Evolutionary conservation across 1,140 invertebrate genomes (phyloP).

Genomic region (Microplitis mediator): DNA sequence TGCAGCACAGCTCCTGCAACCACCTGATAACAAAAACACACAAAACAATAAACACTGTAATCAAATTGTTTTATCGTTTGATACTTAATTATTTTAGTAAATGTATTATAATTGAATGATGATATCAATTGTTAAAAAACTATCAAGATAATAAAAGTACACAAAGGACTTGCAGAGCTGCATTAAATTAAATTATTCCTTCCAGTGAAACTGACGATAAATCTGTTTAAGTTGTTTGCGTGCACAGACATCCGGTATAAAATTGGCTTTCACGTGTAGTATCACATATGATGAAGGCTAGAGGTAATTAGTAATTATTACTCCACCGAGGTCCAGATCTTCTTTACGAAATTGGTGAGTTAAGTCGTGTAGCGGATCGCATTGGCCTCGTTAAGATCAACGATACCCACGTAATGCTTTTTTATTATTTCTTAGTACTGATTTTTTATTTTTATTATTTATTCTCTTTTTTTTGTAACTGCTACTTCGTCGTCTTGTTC

Average conservation of each 20-base stretch:
- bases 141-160: too few relatives aligned
- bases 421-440: neutral
- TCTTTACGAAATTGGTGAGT: conserved; percentile 25
- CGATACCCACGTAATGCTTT: neutral
- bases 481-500: neutral
- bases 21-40: conserved; percentile 36
- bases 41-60: conserved; percentile 10
- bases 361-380: neutral
- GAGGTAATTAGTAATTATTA: conserved; percentile 27
- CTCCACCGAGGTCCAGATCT: conserved; percentile 28
- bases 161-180: neutral
- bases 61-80: neutral
- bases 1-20: conserved; percentile 39
- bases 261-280: conserved; percentile 7
- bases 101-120: neutral
- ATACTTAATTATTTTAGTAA: neutral
- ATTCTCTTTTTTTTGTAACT: neutral
- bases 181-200: neutral
- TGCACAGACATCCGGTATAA: conserved; percentile 22
- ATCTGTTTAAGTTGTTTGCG: neutral
- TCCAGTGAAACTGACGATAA: neutral
- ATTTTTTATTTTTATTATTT: too few relatives aligned
- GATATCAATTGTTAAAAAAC: too few relatives aligned
- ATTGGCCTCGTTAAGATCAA: neutral
- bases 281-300: conserved; percentile 12